Evolutionary conservation across 2,797 vertebrate genomes (phyloP).

Genomic region (Euphonia xanthogaster): DNA sequence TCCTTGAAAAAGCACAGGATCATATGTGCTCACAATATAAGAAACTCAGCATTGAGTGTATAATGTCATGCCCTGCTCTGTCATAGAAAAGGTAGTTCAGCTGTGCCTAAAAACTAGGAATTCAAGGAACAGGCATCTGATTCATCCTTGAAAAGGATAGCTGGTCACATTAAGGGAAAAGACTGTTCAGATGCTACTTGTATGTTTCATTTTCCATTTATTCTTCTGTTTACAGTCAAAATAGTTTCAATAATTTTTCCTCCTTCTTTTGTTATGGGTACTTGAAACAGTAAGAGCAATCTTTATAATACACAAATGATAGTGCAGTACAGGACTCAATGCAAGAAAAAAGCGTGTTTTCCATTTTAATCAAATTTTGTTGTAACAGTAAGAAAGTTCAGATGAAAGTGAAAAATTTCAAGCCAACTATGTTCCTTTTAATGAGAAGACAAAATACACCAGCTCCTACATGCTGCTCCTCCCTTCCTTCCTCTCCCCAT

Average conservation of each 20-base stretch:
- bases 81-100: neutral
- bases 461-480: constrained; percentile 34
- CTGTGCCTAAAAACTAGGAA: neutral
- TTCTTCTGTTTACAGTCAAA: neutral
- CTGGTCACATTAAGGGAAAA: neutral
- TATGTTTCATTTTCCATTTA: neutral
- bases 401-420: constrained; percentile 33
- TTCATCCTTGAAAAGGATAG: neutral
- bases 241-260: neutral
- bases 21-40: neutral
- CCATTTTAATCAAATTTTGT: neutral
- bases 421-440: neutral
- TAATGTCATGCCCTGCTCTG: neutral
- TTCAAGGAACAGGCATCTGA: neutral
- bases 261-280: neutral
- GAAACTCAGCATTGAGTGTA: neutral
- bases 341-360: neutral
- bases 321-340: neutral
- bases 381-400: neutral
- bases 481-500: constrained; percentile 62
- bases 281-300: neutral
- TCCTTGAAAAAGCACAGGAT: neutral
- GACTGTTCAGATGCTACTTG: neutral
- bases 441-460: constrained; percentile 26
- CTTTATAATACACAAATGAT: neutral